Conservation (phyloP, 2,797 vertebrate species). For the Catharus ustulatus region DNA sequence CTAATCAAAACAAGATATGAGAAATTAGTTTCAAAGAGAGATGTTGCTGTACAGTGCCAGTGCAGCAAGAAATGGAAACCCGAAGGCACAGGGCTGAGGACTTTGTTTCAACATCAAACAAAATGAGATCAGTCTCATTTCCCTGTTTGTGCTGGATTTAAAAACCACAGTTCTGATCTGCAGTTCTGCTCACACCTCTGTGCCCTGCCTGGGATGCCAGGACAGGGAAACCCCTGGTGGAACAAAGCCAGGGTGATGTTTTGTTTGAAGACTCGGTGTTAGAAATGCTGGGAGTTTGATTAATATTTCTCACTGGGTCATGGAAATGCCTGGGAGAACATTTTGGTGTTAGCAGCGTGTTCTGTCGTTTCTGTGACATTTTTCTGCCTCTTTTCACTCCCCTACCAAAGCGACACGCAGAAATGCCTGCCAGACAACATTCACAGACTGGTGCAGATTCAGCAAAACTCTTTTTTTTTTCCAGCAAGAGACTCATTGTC, state of each 20-base stretch:
- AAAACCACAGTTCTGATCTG: not conserved
- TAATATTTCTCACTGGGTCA: not conserved
- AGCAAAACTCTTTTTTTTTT: not conserved
- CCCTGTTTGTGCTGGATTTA: not conserved
- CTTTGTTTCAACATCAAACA: slow-evolving; percentile 18
- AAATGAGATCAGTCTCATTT: slow-evolving; percentile 13
- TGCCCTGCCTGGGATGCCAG: fast-evolving
- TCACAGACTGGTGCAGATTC: not conserved
- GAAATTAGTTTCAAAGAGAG: slow-evolving; percentile 11
- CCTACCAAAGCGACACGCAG: not conserved
- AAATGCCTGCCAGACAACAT: not conserved
- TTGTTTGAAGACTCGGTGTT: not conserved
- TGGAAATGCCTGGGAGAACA: not conserved
- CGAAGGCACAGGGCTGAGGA: not conserved
- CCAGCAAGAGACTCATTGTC: not conserved
- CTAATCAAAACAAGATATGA: slow-evolving; percentile 14
- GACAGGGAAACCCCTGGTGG: not conserved
- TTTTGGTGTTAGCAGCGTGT: not conserved
- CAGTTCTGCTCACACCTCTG: not conserved
- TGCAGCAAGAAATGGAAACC: not conserved
- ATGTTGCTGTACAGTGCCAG: not conserved
- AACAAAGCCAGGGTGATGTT: not conserved
- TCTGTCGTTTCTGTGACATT: not conserved
- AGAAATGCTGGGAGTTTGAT: not conserved
- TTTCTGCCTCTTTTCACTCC: slow-evolving; percentile 1